Evolutionary conservation across 2,113 vertebrate genomes (phyloP).

Genomic region (Fukomys damarensis): DNA sequence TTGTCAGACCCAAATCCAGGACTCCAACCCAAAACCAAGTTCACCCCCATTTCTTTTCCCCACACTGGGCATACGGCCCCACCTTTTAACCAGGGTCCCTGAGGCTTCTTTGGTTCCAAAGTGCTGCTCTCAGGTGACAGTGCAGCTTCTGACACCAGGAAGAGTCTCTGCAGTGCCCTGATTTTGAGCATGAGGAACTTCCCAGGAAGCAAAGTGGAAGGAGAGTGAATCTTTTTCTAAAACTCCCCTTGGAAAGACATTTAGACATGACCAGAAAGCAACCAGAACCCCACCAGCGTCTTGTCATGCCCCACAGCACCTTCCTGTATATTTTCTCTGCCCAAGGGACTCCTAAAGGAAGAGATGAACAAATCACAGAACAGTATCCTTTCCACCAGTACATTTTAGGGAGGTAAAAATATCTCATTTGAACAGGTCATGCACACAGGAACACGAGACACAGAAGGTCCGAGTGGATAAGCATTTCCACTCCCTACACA

Average conservation of each 20-base stretch:
- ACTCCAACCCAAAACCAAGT: not conserved
- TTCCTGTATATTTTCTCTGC: not conserved
- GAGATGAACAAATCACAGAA: slow-evolving; percentile 69
- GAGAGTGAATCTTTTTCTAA: not conserved
- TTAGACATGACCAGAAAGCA: slow-evolving; percentile 30
- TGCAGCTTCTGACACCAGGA: not conserved
- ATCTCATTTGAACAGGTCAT: slow-evolving; percentile 49
- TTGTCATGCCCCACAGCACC: not conserved
- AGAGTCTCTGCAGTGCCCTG: not conserved
- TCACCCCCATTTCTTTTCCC: not conserved
- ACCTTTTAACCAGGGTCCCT: not conserved
- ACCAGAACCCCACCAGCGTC: slow-evolving; percentile 40
- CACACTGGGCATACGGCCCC: not conserved
- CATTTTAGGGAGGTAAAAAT: slow-evolving; percentile 66
- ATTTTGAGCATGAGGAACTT: not conserved
- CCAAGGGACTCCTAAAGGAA: slow-evolving; percentile 20
- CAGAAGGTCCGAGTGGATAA: slow-evolving; percentile 40
- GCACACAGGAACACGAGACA: slow-evolving; percentile 58
- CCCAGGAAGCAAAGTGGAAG: not conserved
- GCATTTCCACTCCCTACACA: not conserved
- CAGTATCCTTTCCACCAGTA: slow-evolving; percentile 11
- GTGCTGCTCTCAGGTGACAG: not conserved
- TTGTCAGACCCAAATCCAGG: slow-evolving; percentile 8
- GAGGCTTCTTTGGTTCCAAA: not conserved
- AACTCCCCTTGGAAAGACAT: not conserved